Percentiles rank a stretch among this genome's conserved stretches.
Conservation (phyloP, 2,888 invertebrate genomes). For the Lacanobia oleracea region DNA sequence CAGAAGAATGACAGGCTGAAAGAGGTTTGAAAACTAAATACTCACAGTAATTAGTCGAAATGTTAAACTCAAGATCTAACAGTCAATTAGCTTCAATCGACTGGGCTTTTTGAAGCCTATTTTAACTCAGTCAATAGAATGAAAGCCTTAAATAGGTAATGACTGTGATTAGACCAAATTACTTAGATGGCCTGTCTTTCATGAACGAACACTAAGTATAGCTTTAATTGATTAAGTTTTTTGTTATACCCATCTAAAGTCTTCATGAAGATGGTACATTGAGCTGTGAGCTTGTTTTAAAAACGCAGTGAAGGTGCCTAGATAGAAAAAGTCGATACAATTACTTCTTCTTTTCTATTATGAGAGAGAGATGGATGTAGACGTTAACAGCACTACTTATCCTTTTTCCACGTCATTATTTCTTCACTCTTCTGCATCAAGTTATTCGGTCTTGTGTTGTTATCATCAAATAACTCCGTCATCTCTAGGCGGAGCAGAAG, state of each 20-base stretch:
- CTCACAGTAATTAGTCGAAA: not conserved
- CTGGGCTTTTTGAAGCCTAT: not conserved
- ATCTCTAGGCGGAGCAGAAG: too few relatives aligned
- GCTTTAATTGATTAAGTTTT: not conserved
- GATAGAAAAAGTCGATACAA: too few relatives aligned
- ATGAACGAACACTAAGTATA: not conserved
- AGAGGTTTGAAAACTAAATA: not conserved
- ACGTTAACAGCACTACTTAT: too few relatives aligned
- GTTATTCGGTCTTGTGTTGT: too few relatives aligned
- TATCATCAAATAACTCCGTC: too few relatives aligned
- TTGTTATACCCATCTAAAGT: not conserved
- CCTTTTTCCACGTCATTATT: not conserved
- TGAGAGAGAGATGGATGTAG: too few relatives aligned
- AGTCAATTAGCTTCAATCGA: not conserved
- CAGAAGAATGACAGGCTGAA: too few relatives aligned
- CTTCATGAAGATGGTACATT: too few relatives aligned
- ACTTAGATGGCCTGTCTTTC: not conserved
- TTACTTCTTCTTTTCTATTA: too few relatives aligned
- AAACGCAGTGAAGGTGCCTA: not conserved
- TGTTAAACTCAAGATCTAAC: not conserved
- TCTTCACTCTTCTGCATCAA: not conserved
- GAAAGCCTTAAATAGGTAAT: not conserved
- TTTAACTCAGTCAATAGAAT: not conserved
- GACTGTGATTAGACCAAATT: not conserved
- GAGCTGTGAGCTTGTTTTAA: too few relatives aligned